Evolutionary conservation across 2,797 vertebrate species (phyloP), one percentile per base, ranked within the genome.

Genomic region (Corythornis leucogaster): DNA sequence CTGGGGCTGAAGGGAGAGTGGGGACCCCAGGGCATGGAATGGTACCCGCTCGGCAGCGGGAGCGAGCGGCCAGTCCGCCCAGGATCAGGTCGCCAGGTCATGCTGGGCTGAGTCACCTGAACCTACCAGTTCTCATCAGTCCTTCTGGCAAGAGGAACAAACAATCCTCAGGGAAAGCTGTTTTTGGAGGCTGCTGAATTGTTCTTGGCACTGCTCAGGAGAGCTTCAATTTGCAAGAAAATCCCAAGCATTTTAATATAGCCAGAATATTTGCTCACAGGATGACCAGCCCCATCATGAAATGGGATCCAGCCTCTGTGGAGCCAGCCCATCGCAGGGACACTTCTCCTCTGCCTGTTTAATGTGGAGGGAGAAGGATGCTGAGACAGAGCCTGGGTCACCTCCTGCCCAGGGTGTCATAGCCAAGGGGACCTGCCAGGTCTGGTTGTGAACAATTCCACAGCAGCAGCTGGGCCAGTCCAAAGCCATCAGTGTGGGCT

Each of bases 141-240:
- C 84, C 82, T 67, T 21, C 62, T 93, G 93, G 88, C 90, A 92
- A 38, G 6, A 69, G 73, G 79, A 83, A 70, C 76, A 66, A 92
- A 84, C 11, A 85, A 82, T 92, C 94, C 88, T 80, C 35, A 26
- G 71, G 90, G 81, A 96, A 90, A 94, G 94, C 85, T 94, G 92
- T 0, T 92, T 93, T 92, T 95, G 95, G 94, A 95, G 86, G 84
- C 90, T 66, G 90, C 86, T 66, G 90, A 78, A 95, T 94, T 95
- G 82, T 90, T 94, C 86, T 95, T 94, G 96, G 96, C 94, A 78
- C 75, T 1, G 79, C 54, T 66, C 2, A 6, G 85, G 86, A 51
- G 58, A 45, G 86, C 62, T 88, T 80, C 11, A 38, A 92, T 55
- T 74, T 12, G 0, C 73, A 45, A 55, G 93, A 94, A 96, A 95